Evolutionary conservation across 53 echinoderm and acorn worm species (phyloP).

Genomic region (Crossaster papposus): DNA sequence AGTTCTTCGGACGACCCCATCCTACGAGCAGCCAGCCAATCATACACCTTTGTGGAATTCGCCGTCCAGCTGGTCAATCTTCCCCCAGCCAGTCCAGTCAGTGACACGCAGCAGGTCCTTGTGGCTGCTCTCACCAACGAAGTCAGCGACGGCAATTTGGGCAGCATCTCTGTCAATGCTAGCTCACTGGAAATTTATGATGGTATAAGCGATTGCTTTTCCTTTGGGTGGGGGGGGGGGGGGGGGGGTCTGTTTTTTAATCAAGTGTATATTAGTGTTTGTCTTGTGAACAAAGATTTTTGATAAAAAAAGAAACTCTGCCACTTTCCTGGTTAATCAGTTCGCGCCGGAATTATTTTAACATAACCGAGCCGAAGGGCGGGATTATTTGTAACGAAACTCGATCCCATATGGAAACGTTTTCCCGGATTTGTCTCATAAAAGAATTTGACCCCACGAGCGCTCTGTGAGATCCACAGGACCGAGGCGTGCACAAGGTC

Average conservation of each 20-base stretch:
- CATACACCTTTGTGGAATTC: conserved; percentile 20
- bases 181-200: conserved; percentile 7
- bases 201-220: not conserved
- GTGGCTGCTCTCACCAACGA: not conserved
- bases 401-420: too few species aligned
- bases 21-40: not conserved
- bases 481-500: too few species aligned
- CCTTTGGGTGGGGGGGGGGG: too few species aligned
- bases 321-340: too few species aligned
- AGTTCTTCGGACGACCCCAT: conserved; percentile 14
- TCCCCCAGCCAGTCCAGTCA: not conserved
- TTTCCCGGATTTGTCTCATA: too few species aligned
- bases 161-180: not conserved
- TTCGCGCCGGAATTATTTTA: too few species aligned
- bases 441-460: too few species aligned
- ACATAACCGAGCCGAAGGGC: too few species aligned
- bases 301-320: too few species aligned
- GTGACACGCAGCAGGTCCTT: not conserved
- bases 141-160: conserved; percentile 14
- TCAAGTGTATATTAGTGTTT: not conserved
- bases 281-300: not conserved
- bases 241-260: too few species aligned
- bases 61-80: not conserved
- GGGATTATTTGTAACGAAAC: too few species aligned
- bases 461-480: too few species aligned